phyloP scores from a whole-genome alignment of 2,888 invertebrate species.

The Odontothrips loti region DNA sequence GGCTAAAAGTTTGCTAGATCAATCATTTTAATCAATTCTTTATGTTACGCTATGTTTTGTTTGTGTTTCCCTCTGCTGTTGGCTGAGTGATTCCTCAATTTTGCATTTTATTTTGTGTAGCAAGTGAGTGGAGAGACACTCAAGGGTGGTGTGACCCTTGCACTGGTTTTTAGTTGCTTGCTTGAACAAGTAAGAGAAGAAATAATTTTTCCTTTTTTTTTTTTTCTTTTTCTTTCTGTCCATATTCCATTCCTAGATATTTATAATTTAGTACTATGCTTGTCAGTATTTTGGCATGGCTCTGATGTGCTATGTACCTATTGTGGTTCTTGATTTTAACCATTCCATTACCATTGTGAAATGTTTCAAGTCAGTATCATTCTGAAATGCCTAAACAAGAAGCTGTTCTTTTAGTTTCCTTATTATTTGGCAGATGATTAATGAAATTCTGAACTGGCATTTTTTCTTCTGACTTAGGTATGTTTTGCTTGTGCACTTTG shows the following conservation, averaged over 20 bases:
- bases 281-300: not conserved
- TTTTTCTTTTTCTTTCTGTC: not conserved
- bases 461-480: too few relatives aligned
- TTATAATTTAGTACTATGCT: not conserved
- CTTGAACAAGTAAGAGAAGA: not conserved
- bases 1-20: too few relatives aligned
- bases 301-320: too few relatives aligned
- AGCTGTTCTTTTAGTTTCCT: not conserved
- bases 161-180: not conserved
- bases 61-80: too few relatives aligned
- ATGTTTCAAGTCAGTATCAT: not conserved
- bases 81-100: too few relatives aligned
- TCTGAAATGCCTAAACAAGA: not conserved
- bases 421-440: too few relatives aligned
- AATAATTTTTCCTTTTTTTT: not conserved
- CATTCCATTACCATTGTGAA: slow-evolving; percentile 13
- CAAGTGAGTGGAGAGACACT: not conserved
- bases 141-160: too few relatives aligned
- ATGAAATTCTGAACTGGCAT: too few relatives aligned
- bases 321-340: not conserved
- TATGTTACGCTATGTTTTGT: too few relatives aligned
- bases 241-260: not conserved
- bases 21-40: too few relatives aligned
- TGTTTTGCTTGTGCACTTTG: too few relatives aligned
- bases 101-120: not conserved